Evolutionary conservation across 2,113 vertebrate species (phyloP), one percentile per base, ranked within the genome.

Genomic region (Amblyornis subalaris): DNA sequence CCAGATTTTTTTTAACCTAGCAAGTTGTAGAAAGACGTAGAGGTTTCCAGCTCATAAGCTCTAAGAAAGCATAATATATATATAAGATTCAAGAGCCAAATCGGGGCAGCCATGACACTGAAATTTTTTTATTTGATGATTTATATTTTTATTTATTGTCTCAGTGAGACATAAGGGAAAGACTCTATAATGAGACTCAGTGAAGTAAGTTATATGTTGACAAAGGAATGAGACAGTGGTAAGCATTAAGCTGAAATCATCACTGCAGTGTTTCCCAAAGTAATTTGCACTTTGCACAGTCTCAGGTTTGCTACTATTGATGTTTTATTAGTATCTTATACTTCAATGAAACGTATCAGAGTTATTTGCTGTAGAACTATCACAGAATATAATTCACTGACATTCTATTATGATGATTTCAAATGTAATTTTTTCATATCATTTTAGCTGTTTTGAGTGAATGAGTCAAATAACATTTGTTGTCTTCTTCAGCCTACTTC

Each of bases 1-100:
- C 66, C 48, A 73, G 80, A 31, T 76, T 67, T 70, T 61, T 94
- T 94, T 77, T 29, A 94, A 79, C 50, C 22, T 58, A 85, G 47
- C 15, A 84, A 93, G 35, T 76, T 64, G 10, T 60, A 90, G 62
- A 93, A 94, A 94, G 54, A 60, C 87, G 45, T n/a, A 90, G 85
- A 91, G 65, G 73, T 93, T 96, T 94, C 61, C 55, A 86, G 60
- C 44, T 83, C 48, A 45, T 70, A 50, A 89, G 11, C 54, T 80
- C 38, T 86, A 82, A 77, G 44, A 75, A 88, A 88, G 12, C 5
- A 42, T n/a, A 51, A 57, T 44, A 61, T 35, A 40, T 71, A 60
- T 51, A 60, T 38, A n/a, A 24, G 26, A 85, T 79, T 76, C 38
- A 24, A 65, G 62, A 92, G 54, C 14, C 51, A 62, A 58, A 79